Base-by-base conservation (phyloP, 1,140 invertebrate genomes). In the Drosophila parabipectinata region DNA sequence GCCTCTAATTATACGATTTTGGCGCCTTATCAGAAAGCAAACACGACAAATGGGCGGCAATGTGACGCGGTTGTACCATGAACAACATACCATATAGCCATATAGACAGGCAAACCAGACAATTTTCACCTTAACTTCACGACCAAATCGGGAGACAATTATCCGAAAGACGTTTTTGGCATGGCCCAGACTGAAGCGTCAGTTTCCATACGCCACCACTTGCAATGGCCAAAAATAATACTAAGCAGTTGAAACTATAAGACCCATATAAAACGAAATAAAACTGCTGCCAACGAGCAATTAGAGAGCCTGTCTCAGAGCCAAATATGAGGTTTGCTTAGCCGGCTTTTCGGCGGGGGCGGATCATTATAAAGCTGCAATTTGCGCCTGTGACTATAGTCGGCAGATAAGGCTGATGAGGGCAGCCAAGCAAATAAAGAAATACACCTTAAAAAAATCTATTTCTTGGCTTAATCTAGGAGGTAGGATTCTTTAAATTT, bases 1-100 rank as follows among this genome's bases (percentile, higher is more conserved):
- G 73, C 57, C 63, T 77, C 82, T 87, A 85, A 87, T 85, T 85
- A 87, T 87, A 77, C 72, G 77, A 85, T 78, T 87, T 81, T 81
- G 60, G 68, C 60, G 82, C 81, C 55, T 81, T 87, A 85, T 85
- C 81, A 81, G 68, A 64, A 74, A 67, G 82, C 74, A 78, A 87
- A 85, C 77, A 87, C 69, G 81, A 77, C 77, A 84, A 80, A 80
- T 81, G 81, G 81, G 80, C 77, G 81, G 52, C 77, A 44, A 55
- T 81, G 78, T 58, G 50, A 68, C 64, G 62, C 64, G 60, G 21
- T 59, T 60, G 52, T 75, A 52, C 53, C 53, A 74, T 55, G 69
- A 63, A 55, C 69, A 73, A 50, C 63, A 56, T 66, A 71, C 69
- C 55, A 57, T 59, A 67, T 55, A 69, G 76, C 69, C 55, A 57